Percentiles rank a stretch among this genome's conserved stretches.
Evolutionary conservation across 1,140 invertebrate species (phyloP).

Genomic region (Diprion similis): DNA sequence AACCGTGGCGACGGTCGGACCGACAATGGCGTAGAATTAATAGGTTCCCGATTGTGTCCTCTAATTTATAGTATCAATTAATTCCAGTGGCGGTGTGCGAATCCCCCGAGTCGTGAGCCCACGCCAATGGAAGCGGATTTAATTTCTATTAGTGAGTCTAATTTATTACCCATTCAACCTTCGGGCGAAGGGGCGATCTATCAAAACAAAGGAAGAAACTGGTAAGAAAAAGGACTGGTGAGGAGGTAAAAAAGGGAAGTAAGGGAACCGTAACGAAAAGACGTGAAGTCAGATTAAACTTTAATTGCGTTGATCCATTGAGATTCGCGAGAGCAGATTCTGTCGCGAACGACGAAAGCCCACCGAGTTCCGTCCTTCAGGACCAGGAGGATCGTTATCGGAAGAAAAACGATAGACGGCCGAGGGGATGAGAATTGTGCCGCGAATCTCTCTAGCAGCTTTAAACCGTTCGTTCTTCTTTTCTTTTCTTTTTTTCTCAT

Average conservation of each 20-base stretch:
- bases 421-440: not conserved
- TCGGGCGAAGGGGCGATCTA: conserved; percentile 41
- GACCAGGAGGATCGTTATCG: not conserved
- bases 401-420: not conserved
- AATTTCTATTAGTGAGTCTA: conserved; percentile 55
- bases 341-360: not conserved
- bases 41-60: conserved; percentile 54
- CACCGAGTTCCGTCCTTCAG: not conserved
- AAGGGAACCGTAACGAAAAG: not conserved
- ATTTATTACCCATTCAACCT: conserved; percentile 49
- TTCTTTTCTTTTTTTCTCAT: not conserved
- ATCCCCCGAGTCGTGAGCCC: conserved; percentile 31
- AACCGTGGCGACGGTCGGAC: not conserved
- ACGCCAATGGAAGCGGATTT: conserved; percentile 44
- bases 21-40: conserved; percentile 38
- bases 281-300: conserved; percentile 37
- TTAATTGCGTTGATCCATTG: conserved; percentile 43
- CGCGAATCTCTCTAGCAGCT: not conserved
- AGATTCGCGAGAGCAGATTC: conserved; percentile 9
- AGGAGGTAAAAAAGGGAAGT: conserved; percentile 2
- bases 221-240: conserved; percentile 27
- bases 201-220: conserved; percentile 46
- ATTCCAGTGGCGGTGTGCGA: conserved; percentile 47
- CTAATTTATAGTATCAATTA: conserved; percentile 62
- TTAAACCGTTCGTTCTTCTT: not conserved